phyloP scores from a whole-genome alignment of 1,140 invertebrate species.

The Hypothenemus hampei region DNA sequence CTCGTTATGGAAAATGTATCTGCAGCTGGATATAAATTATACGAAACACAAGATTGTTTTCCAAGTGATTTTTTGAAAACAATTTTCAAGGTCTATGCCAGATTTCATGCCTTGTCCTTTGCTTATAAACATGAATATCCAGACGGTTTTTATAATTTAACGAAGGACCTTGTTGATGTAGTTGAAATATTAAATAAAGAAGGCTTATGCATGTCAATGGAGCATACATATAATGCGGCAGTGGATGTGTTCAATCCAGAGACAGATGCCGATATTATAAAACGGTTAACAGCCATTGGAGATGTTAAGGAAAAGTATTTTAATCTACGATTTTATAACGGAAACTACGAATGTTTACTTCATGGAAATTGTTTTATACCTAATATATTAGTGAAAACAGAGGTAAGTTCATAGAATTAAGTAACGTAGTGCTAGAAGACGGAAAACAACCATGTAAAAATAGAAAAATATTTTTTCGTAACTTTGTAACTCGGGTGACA shows the following conservation, averaged over 20 bases:
- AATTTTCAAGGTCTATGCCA: conserved; percentile 22
- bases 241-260: conserved; percentile 4
- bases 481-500: too few relatives aligned
- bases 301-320: conserved; percentile 7
- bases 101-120: conserved; percentile 40
- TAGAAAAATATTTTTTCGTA: too few relatives aligned
- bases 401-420: conserved; percentile 25
- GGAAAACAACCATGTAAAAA: too few relatives aligned
- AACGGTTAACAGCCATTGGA: conserved; percentile 11
- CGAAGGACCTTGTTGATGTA: neutral
- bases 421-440: neutral
- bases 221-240: neutral
- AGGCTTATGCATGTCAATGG: neutral
- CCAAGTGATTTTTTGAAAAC: conserved; percentile 12
- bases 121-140: conserved; percentile 45
- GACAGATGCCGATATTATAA: conserved; percentile 10
- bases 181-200: neutral
- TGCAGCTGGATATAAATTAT: conserved; percentile 30
- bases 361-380: conserved; percentile 29
- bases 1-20: conserved; percentile 16
- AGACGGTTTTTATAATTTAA: conserved; percentile 21
- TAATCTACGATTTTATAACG: conserved; percentile 25
- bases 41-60: conserved; percentile 13
- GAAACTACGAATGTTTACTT: conserved; percentile 14
- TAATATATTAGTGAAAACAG: conserved; percentile 29